Conservation (phyloP, 2,113 vertebrate species). For the Alces alces region DNA sequence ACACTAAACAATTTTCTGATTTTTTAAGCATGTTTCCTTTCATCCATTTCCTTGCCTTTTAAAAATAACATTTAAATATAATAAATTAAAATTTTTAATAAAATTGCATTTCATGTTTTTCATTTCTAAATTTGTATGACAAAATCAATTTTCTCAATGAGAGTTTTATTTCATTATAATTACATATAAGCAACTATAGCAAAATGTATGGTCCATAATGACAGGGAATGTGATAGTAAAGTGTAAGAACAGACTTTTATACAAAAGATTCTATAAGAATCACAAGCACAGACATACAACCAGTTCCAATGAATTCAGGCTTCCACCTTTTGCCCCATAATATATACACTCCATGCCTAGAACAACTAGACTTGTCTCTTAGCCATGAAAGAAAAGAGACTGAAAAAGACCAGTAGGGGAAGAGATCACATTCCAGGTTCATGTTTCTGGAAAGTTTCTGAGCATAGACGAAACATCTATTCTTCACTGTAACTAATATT, state of each 20-base stretch:
- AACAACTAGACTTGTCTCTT: not conserved
- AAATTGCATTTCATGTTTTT: not conserved
- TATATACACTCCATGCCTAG: rapidly evolving
- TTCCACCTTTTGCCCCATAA: constrained; percentile 47
- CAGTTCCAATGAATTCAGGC: constrained; percentile 61
- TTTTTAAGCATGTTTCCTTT: not conserved
- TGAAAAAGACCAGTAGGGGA: not conserved
- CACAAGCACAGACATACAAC: constrained; percentile 62
- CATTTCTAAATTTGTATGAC: not conserved
- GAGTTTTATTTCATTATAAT: constrained; percentile 47
- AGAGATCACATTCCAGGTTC: not conserved
- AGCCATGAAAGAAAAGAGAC: not conserved
- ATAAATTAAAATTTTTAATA: not conserved
- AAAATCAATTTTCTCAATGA: not conserved
- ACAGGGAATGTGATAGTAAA: constrained; percentile 67
- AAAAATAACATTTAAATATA: not conserved
- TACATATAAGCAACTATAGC: constrained; percentile 66
- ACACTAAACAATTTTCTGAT: not conserved
- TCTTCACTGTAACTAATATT: not conserved
- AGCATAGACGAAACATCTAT: not conserved
- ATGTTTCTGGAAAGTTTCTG: not conserved
- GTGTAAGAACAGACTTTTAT: constrained; percentile 60
- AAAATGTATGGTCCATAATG: constrained; percentile 63
- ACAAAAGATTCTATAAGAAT: constrained; percentile 64
- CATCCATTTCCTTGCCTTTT: not conserved